These are phyloP conservation scores for Gadopsis bispinosus DNA, from an alignment of 2,797 vertebrate genomes.

Conservation along the genomic window DNA sequence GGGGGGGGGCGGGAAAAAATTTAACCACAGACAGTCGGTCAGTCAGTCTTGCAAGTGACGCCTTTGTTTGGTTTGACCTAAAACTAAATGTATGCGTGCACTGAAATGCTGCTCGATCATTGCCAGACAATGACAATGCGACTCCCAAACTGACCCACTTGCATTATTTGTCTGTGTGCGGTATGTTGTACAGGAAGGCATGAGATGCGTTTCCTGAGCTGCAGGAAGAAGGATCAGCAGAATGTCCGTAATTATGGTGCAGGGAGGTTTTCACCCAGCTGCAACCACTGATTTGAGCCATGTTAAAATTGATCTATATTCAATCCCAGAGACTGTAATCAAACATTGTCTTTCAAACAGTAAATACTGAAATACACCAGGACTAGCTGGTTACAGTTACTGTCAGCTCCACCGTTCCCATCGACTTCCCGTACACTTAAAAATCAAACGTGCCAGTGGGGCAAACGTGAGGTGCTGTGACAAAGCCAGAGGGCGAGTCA, in stretches of 20 bases:
- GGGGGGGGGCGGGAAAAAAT: conserved; percentile 66
- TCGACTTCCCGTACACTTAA: not conserved
- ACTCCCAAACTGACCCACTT: conserved; percentile 78
- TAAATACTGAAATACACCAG: conserved; percentile 25
- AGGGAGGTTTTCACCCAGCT: conserved; percentile 66
- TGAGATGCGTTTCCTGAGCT: conserved; percentile 82
- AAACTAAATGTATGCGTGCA: conserved; percentile 68
- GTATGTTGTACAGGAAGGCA: conserved; percentile 80
- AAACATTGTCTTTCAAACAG: conserved; percentile 40
- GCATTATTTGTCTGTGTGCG: conserved; percentile 59
- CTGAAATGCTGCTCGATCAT: conserved; percentile 71
- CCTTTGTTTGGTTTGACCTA: conserved; percentile 83
- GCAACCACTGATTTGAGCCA: conserved; percentile 66
- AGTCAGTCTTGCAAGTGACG: conserved; percentile 63
- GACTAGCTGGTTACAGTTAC: not conserved
- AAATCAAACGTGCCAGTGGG: conserved; percentile 11
- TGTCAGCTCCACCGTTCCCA: not conserved
- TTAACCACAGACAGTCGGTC: conserved; percentile 70
- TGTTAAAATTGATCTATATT: conserved; percentile 55
- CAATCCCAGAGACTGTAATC: conserved; percentile 35
- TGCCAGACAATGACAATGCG: conserved; percentile 74
- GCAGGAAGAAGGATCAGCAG: conserved; percentile 84
- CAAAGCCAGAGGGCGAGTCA: conserved; percentile 14
- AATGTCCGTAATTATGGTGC: conserved; percentile 81
- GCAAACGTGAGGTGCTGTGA: conserved; percentile 18